Percentiles rank a stretch among this genome's conserved stretches.
These are phyloP conservation scores for Trichosurus vulpecula DNA, from an alignment of 2,797 vertebrate genomes.

Conservation along the genomic window DNA sequence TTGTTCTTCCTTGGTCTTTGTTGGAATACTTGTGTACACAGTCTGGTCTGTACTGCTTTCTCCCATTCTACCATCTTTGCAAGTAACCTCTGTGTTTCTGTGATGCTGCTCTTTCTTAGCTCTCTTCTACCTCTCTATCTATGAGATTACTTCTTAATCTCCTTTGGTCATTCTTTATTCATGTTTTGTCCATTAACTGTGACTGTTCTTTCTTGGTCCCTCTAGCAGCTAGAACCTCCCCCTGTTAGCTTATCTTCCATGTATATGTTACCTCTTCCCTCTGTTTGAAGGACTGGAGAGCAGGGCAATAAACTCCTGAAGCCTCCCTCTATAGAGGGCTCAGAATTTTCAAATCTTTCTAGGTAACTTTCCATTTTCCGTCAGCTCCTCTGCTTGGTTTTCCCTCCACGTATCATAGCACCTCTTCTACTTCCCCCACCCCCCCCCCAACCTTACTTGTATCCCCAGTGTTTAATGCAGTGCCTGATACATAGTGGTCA, in stretches of 20 bases:
- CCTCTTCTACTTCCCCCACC: fast-evolving
- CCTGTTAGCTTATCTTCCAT: not conserved
- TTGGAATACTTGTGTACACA: not conserved
- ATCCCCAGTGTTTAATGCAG: not conserved
- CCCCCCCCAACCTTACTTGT: not conserved
- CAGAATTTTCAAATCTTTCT: not conserved
- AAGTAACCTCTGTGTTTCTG: not conserved
- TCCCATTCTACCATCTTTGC: not conserved
- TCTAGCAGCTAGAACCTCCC: not conserved
- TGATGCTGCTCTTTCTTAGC: not conserved
- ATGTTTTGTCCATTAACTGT: not conserved
- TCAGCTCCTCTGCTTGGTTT: not conserved
- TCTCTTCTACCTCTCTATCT: not conserved
- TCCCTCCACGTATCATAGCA: not conserved
- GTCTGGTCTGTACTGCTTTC: not conserved
- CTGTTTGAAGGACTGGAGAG: not conserved
- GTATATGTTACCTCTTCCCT: not conserved
- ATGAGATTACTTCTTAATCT: not conserved
- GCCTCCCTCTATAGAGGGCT: not conserved
- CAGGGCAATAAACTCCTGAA: not conserved
- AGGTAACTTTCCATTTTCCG: not conserved
- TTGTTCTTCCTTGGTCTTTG: not conserved
- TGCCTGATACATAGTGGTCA: not conserved
- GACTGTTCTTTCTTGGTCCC: not conserved
- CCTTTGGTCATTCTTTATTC: not conserved